Percentiles rank a stretch among this genome's conserved stretches.
phyloP scores from a whole-genome alignment of 2,888 invertebrate genomes.

The Leptinotarsa rubiginosa region DNA sequence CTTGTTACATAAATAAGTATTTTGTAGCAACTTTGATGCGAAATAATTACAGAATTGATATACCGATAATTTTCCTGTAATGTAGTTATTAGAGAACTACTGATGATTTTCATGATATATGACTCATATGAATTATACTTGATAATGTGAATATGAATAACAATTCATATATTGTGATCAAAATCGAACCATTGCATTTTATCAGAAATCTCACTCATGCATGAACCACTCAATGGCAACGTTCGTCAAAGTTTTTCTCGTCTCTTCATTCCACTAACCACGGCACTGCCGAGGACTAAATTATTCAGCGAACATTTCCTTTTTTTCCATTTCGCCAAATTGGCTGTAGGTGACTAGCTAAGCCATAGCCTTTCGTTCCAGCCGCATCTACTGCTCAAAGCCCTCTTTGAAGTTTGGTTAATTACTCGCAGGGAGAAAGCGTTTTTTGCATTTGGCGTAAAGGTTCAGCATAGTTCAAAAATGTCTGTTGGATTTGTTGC shows the following conservation, averaged over 20 bases:
- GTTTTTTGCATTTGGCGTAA: conserved; percentile 13
- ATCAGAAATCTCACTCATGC: not conserved
- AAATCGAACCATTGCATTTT: not conserved
- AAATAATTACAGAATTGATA: too few species aligned
- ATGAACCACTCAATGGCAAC: not conserved
- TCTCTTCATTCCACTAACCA: not conserved
- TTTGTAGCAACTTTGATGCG: too few species aligned
- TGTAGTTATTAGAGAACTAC: too few species aligned
- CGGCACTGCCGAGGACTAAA: conserved; percentile 14
- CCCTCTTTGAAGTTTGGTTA: conserved; percentile 44
- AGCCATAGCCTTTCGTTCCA: conserved; percentile 36
- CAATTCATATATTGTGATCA: too few species aligned
- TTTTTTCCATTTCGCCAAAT: conserved; percentile 35
- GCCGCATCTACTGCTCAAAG: conserved; percentile 36
- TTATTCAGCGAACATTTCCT: conserved; percentile 22
- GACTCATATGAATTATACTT: too few species aligned
- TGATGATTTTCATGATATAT: too few species aligned
- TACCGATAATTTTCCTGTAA: too few species aligned
- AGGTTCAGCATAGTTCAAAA: conserved; percentile 2
- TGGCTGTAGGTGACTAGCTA: conserved; percentile 49
- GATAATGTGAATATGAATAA: too few species aligned
- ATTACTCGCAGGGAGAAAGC: conserved; percentile 37
- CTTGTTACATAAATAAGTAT: too few species aligned
- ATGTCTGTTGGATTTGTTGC: not conserved
- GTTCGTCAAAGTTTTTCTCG: not conserved